Evolutionary conservation across 2,113 vertebrate species (phyloP).

Genomic region (Acanthisitta chloris): DNA sequence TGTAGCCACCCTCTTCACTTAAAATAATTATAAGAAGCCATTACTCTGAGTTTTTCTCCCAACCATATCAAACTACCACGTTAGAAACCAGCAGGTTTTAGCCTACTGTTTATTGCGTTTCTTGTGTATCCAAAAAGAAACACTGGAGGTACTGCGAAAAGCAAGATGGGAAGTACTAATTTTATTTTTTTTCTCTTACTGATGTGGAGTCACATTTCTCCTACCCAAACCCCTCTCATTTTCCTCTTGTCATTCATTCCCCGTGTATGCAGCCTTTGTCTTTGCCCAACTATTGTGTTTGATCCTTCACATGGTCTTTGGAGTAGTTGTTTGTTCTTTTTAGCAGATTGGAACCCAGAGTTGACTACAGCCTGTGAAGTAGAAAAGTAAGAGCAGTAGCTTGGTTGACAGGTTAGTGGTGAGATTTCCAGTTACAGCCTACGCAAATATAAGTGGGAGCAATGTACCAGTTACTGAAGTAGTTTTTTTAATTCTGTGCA

Average conservation of each 20-base stretch:
- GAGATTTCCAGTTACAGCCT: neutral
- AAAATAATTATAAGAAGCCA: neutral
- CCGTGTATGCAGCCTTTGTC: neutral
- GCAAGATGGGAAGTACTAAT: neutral
- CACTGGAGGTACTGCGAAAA: neutral
- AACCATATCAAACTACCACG: neutral
- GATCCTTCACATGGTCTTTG: neutral
- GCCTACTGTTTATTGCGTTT: neutral
- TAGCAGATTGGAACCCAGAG: neutral
- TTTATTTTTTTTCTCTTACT: neutral
- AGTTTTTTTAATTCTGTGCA: neutral
- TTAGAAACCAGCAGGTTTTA: neutral
- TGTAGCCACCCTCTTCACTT: neutral
- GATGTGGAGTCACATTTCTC: neutral
- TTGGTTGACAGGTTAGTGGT: neutral
- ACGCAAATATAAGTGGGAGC: neutral
- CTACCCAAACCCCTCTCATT: neutral
- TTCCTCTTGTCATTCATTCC: neutral
- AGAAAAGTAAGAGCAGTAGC: neutral
- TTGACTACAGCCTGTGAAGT: neutral
- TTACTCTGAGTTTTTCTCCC: neutral
- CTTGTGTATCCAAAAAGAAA: neutral
- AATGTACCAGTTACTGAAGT: neutral
- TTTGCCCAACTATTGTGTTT: neutral
- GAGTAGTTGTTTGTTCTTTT: neutral